Conservation (phyloP, 2,888 invertebrate genomes). For the Piscicola geometra region DNA sequence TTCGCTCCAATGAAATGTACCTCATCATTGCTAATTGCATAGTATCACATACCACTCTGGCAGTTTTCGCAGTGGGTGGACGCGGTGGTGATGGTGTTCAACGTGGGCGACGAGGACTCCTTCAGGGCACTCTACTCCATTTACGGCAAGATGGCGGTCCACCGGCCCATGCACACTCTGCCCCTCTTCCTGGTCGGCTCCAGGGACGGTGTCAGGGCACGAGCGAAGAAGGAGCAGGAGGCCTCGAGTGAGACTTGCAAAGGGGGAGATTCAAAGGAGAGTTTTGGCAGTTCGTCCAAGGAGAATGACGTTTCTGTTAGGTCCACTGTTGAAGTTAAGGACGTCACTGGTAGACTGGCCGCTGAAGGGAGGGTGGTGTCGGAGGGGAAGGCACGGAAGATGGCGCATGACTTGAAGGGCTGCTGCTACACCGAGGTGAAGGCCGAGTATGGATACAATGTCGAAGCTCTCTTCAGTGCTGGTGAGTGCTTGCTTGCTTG, state of each 20-base stretch:
- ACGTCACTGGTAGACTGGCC: constrained; percentile 82
- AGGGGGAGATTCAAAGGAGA: background rate
- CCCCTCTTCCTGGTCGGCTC: constrained; percentile 55
- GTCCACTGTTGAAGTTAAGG: constrained; percentile 85
- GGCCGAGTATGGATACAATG: constrained; percentile 93
- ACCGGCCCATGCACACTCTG: constrained; percentile 72
- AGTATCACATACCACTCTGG: too few species aligned
- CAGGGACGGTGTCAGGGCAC: constrained; percentile 6
- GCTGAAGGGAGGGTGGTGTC: constrained; percentile 93
- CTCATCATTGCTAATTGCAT: too few species aligned
- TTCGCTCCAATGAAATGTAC: too few species aligned
- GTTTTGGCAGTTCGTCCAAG: background rate
- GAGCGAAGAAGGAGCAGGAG: too few species aligned
- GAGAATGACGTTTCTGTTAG: background rate
- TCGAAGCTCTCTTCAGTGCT: constrained; percentile 95
- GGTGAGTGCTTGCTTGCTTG: constrained; percentile 89
- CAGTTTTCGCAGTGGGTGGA: constrained; percentile 99
- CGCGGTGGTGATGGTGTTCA: constrained; percentile 96
- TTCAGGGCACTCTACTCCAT: constrained; percentile 91
- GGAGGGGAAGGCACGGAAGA: constrained; percentile 84
- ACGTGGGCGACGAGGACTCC: constrained; percentile 90
- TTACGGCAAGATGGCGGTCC: constrained; percentile 94
- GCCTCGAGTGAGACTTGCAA: too few species aligned
- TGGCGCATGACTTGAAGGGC: constrained; percentile 85
- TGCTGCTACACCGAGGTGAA: constrained; percentile 97